Evolutionary conservation across 2,797 vertebrate genomes (phyloP).

Genomic region (Epinephelus coioides): DNA sequence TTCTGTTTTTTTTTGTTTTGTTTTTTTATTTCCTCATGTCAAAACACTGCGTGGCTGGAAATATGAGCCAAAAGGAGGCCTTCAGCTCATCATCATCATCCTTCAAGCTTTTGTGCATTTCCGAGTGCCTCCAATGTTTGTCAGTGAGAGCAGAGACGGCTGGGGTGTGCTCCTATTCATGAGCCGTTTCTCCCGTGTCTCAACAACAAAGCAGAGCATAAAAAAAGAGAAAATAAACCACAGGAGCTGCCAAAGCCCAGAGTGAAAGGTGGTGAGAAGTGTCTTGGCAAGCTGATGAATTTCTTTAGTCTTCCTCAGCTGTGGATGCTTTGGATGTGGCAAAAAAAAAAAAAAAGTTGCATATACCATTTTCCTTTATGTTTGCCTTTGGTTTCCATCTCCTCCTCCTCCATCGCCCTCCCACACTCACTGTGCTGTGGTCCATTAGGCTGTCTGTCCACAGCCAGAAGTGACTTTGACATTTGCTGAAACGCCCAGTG

Average conservation of each 20-base stretch:
- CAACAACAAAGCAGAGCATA: slow-evolving; percentile 71
- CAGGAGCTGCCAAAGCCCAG: slow-evolving; percentile 69
- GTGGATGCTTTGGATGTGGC: slow-evolving; percentile 39
- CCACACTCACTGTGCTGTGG: slow-evolving; percentile 70
- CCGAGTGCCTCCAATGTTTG: slow-evolving; percentile 64
- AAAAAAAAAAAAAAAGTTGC: slow-evolving; percentile 26
- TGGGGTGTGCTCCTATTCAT: slow-evolving; percentile 71
- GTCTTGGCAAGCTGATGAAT: slow-evolving; percentile 66
- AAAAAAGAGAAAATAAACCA: slow-evolving; percentile 65
- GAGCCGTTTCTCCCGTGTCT: slow-evolving; percentile 68
- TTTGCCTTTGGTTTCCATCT: slow-evolving; percentile 50
- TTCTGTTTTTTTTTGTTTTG: slow-evolving; percentile 66
- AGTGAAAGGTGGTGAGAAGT: slow-evolving; percentile 65
- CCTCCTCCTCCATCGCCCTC: slow-evolving; percentile 55
- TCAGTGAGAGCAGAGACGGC: slow-evolving; percentile 66
- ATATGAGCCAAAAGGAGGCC: slow-evolving; percentile 61
- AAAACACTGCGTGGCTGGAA: slow-evolving; percentile 66
- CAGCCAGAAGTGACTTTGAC: slow-evolving; percentile 82
- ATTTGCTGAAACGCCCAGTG: slow-evolving; percentile 83
- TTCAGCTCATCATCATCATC: slow-evolving; percentile 72
- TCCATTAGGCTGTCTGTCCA: slow-evolving; percentile 82
- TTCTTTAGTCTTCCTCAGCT: slow-evolving; percentile 54
- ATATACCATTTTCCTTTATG: slow-evolving; percentile 53
- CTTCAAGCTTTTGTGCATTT: slow-evolving; percentile 76
- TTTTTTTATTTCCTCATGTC: slow-evolving; percentile 65